Conservation (phyloP, 2,888 invertebrate genomes). For the Gnatocerus cornutus region DNA sequence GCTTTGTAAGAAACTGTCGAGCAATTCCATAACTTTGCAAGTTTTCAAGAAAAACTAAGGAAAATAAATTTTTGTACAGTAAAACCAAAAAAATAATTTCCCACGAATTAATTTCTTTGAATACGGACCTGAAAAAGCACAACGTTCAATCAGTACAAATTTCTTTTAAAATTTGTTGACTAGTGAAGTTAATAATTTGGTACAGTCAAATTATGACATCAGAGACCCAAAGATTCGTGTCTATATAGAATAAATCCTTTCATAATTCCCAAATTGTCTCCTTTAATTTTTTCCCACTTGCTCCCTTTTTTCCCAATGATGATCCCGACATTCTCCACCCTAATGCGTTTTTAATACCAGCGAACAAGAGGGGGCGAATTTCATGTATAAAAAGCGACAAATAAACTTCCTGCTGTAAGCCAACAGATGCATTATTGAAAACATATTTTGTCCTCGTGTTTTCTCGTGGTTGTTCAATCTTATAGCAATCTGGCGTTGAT, state of each 20-base stretch:
- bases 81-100: too few relatives aligned
- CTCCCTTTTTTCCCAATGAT: conserved; percentile 4
- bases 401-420: conserved; percentile 62
- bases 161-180: too few relatives aligned
- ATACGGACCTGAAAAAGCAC: too few relatives aligned
- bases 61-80: too few relatives aligned
- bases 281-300: conserved; percentile 5
- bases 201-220: too few relatives aligned
- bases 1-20: too few relatives aligned
- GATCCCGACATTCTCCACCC: conserved; percentile 24
- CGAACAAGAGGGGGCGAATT: conserved; percentile 48
- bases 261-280: conserved; percentile 22
- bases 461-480: conserved; percentile 64
- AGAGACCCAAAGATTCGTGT: too few relatives aligned
- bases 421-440: conserved; percentile 67
- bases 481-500: conserved; percentile 67
- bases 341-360: conserved; percentile 54
- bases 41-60: too few relatives aligned
- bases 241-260: conserved; percentile 2
- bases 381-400: conserved; percentile 61
- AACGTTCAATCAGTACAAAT: too few relatives aligned
- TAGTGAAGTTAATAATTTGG: too few relatives aligned
- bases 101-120: too few relatives aligned
- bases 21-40: too few relatives aligned
- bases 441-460: conserved; percentile 66